These are phyloP conservation scores for Salminus brasiliensis DNA, from an alignment of 2,113 vertebrate genomes.

Conservation along the genomic window DNA sequence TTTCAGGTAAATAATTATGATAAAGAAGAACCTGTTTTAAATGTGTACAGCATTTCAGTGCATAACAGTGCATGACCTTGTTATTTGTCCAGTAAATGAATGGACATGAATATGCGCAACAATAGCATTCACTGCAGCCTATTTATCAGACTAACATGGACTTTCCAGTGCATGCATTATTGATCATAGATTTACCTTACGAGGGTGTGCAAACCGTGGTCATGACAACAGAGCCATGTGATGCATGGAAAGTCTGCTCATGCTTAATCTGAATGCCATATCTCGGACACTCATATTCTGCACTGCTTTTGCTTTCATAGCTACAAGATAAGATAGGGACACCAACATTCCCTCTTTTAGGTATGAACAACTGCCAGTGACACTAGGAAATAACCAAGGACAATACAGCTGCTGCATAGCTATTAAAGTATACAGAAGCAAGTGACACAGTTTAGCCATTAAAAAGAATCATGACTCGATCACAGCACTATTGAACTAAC, in stretches of 20 bases:
- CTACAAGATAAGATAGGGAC: neutral
- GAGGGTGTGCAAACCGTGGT: constrained; percentile 20
- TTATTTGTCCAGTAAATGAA: neutral
- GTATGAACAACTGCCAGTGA: constrained; percentile 11
- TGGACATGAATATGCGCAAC: neutral
- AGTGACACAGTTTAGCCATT: neutral
- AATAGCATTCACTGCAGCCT: neutral
- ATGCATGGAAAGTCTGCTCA: neutral
- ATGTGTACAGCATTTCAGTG: neutral
- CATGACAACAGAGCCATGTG: constrained; percentile 30
- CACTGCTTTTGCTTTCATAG: neutral
- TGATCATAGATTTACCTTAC: constrained; percentile 20
- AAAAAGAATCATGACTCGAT: neutral
- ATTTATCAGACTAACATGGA: constrained; percentile 9
- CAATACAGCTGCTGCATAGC: neutral
- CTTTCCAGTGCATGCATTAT: constrained; percentile 8
- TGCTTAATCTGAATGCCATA: neutral
- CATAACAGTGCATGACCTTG: constrained; percentile 2
- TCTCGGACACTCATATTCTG: neutral
- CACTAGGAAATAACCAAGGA: neutral
- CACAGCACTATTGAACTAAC: too few species aligned
- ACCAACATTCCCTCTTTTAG: constrained; percentile 5
- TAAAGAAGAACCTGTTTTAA: neutral
- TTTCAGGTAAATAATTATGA: neutral
- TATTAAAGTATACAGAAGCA: neutral